Evolutionary conservation across 2,888 invertebrate species (phyloP), one percentile per base, ranked within the genome.

Genomic region (Drosophila merina): DNA sequence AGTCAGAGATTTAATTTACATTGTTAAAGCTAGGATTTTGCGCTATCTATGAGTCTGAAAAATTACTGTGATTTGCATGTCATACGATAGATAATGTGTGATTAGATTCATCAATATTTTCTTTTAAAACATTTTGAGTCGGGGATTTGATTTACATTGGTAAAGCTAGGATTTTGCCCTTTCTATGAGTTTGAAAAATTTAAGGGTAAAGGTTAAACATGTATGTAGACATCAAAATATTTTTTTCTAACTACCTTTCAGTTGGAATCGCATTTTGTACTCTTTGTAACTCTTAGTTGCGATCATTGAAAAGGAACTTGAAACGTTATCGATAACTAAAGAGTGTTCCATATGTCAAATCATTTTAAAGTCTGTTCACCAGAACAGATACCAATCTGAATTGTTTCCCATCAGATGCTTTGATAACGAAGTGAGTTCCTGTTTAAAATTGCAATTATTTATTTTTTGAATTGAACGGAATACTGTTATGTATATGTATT

Each of bases 131-230:
- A 20, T 1, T 20, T 20, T 2, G 20, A 20, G 20, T 20, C 20
- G 20, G 20, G 20, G 20, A 20, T 20, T 20, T 20, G 20, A 20
- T 20, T 20, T 2, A 20, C 1, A 20, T n/a, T 10, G 10, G 33
- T 10, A 33, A 33, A 4, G n/a, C 33, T n/a, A n/a, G 10, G 33
- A 33, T n/a, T n/a, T n/a, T 33, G n/a, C 33, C 10, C 33, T 10
- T n/a, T 33, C 33, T 33, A 0, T 33, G 10, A 10, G 33, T 10
- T 33, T 1, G n/a, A 6, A 36, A 36, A 36, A 12, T 2, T 58
- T 36, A 9, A 28, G 59, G 57, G 59, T 4, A 4, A 28, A 40
- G 10, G 10, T 33, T 10, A 33, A 20, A 20, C 20, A 20, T 20
- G 20, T 20, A 20, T 20, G 20, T 20, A 20, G 20, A 20, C 2